Evolutionary conservation across 2,888 invertebrate genomes (phyloP), one percentile per base, ranked within the genome.

Genomic region (Acanthosoma haemorrhoidale): DNA sequence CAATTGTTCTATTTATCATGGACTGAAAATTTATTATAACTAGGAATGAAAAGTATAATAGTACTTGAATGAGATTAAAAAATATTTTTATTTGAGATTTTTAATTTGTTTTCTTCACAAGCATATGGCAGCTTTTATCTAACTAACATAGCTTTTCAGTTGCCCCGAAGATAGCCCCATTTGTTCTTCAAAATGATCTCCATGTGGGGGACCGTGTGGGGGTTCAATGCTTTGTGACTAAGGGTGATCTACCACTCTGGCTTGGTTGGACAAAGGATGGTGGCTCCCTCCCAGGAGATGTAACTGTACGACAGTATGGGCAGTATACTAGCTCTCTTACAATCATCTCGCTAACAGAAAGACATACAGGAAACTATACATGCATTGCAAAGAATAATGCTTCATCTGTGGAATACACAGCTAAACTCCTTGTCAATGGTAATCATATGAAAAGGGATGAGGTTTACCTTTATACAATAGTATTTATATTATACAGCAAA

Each of bases 161-260:
- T 77, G 82, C 83, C 74, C 83, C 83, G 74, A 82, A 80, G 80
- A 83, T 83, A 77, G 80, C 81, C 75, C 81, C 81, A 75, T 83
- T 83, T 80, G 80, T 79, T 77, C 81, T 83, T 76, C 81, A 81
- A 70, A 79, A 77, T 74, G 80, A 80, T 77, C 79, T 82, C 72
- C 81, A 81, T 73, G 80, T 80, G 72, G 82, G 82, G 16, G 80
- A 81, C 41, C 77, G 83, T 70, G 80, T 82, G 38, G 81, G 81
- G 75, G 81, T 83, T 43, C 82, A 81, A 73, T 83, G 83, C 77
- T 81, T 80, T 67, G 81, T 83, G 71, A 81, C 81, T 75, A 80
- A 82, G 74, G 83, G 86, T 51, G 85, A 85, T 76, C 79, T 82
- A 71, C 85, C 85, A 60, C 78, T 85, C 72, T 80, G 79, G 75